These are phyloP conservation scores for Thamnophis sirtalis DNA, from an alignment of 2,113 vertebrate species.

Conservation along the genomic window DNA sequence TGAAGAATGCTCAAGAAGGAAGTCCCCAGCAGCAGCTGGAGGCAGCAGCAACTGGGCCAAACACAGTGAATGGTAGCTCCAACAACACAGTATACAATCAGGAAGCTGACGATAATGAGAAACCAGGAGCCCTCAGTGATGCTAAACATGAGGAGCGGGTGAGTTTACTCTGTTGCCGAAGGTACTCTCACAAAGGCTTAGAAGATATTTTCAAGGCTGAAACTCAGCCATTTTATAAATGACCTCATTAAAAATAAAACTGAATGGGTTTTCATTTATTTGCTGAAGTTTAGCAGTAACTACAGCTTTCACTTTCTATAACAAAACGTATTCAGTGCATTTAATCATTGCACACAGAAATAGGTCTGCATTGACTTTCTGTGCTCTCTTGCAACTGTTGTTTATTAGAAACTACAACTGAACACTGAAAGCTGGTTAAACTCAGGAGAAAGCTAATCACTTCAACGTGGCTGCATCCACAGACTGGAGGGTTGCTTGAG, in stretches of 20 bases:
- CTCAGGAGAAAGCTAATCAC: neutral
- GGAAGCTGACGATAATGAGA: slow-evolving; percentile 66
- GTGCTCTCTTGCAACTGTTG: neutral
- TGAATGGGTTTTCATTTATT: neutral
- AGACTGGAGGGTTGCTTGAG: neutral
- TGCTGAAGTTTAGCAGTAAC: neutral
- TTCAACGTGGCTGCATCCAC: neutral
- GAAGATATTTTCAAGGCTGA: neutral
- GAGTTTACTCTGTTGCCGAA: slow-evolving; percentile 16
- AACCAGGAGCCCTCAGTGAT: slow-evolving; percentile 62
- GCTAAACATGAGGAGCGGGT: slow-evolving; percentile 79
- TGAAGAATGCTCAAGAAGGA: slow-evolving; percentile 73
- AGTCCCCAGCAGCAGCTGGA: slow-evolving; percentile 70
- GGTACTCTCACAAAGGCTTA: neutral
- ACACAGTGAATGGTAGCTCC: slow-evolving; percentile 41
- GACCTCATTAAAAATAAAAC: neutral
- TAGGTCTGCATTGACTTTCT: neutral
- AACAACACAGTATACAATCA: slow-evolving; percentile 38
- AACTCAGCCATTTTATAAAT: neutral
- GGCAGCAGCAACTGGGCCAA: slow-evolving; percentile 54
- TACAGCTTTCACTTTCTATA: neutral
- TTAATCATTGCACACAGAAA: neutral
- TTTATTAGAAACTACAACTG: neutral
- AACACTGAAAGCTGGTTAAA: neutral
- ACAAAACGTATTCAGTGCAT: neutral